Evolutionary conservation across 2,888 invertebrate genomes (phyloP).

Genomic region (Eilema depressum): DNA sequence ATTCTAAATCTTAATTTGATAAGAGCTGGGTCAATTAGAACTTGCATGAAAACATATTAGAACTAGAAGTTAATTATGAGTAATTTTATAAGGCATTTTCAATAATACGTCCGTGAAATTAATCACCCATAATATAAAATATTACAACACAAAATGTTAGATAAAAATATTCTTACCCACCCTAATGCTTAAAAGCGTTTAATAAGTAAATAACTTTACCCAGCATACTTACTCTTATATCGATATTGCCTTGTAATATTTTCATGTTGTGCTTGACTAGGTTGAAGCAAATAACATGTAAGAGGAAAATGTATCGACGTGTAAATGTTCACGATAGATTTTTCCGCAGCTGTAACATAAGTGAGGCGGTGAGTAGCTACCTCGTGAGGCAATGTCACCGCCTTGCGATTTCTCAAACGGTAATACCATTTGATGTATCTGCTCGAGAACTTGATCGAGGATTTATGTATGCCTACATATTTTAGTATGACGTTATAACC

Average conservation of each 20-base stretch:
- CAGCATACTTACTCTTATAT: constrained; percentile 18
- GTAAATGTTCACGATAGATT: constrained; percentile 34
- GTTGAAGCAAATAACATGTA: constrained; percentile 45
- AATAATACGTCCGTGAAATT: background rate
- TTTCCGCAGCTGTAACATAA: constrained; percentile 30
- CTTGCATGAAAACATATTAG: no score
- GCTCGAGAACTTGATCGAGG: constrained; percentile 55
- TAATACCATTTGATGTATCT: constrained; percentile 65
- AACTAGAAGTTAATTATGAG: no score
- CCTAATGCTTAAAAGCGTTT: background rate
- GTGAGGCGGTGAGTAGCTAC: constrained; percentile 31
- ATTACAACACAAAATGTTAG: background rate
- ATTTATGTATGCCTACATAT: constrained; percentile 41
- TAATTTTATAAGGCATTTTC: background rate
- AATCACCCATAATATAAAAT: background rate
- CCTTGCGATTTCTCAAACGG: constrained; percentile 61
- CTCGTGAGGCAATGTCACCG: constrained; percentile 41
- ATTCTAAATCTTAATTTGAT: no score
- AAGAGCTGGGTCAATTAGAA: no score
- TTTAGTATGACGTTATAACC: constrained; percentile 39
- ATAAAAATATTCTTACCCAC: background rate
- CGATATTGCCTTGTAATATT: constrained; percentile 27
- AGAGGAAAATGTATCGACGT: constrained; percentile 40
- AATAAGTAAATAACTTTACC: background rate
- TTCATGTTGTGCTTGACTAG: constrained; percentile 36